Percentiles rank a stretch among this genome's conserved stretches.
These are phyloP conservation scores for Menidia beryllina DNA, from an alignment of 2,113 vertebrate genomes.

Conservation along the genomic window DNA sequence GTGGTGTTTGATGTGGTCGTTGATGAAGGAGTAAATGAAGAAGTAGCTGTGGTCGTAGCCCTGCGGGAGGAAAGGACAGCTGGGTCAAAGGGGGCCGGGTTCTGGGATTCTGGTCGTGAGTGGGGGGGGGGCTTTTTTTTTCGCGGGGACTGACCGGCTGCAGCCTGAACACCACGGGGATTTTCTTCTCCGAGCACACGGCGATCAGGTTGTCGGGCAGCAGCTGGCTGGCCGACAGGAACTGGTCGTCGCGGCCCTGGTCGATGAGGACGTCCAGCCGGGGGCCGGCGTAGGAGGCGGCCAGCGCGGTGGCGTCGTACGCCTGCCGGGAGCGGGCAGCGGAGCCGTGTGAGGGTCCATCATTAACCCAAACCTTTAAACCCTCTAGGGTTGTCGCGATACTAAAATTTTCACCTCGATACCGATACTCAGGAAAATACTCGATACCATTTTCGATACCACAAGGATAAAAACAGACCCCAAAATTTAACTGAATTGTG, in stretches of 20 bases:
- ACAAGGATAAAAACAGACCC: too few relatives aligned
- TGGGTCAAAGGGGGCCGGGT: too few relatives aligned
- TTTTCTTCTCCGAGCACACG: constrained; percentile 90
- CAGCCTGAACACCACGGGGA: constrained; percentile 92
- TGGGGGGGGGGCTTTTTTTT: too few relatives aligned
- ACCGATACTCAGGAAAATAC: too few relatives aligned
- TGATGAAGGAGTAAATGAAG: constrained; percentile 93
- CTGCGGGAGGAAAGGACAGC: constrained; percentile 81
- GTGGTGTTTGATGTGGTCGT: constrained; percentile 95
- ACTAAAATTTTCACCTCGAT: too few relatives aligned
- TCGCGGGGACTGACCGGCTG: constrained; percentile 87
- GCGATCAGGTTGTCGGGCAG: constrained; percentile 95
- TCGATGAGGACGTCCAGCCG: constrained; percentile 93
- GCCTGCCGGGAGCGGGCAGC: constrained; percentile 70
- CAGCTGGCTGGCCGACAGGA: constrained; percentile 91
- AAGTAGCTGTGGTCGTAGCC: constrained; percentile 98
- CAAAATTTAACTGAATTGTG: too few relatives aligned
- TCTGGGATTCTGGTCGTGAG: too few relatives aligned
- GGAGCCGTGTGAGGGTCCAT: neutral
- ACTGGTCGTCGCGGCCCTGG: constrained; percentile 96
- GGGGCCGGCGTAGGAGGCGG: constrained; percentile 85
- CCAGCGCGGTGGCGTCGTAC: constrained; percentile 90
- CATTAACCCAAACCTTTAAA: too few relatives aligned
- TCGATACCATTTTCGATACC: too few relatives aligned
- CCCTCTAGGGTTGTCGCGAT: too few relatives aligned